Evolutionary conservation across 2,113 vertebrate genomes (phyloP).

Genomic region (Pterophyllum scalare): DNA sequence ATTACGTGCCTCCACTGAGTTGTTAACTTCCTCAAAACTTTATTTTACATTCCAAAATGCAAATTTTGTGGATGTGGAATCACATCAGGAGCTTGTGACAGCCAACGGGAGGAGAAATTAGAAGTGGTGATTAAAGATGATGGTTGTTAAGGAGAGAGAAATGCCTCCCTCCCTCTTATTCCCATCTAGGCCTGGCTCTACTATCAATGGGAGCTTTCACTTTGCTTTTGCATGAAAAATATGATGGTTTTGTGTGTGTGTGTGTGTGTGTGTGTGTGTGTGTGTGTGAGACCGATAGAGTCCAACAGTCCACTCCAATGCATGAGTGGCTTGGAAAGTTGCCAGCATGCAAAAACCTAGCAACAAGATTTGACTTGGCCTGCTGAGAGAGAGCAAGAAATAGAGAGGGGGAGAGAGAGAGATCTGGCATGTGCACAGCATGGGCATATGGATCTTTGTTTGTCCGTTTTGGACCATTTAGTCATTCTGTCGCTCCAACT

Average conservation of each 20-base stretch:
- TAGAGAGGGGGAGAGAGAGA: not conserved
- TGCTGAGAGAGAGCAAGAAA: conserved; percentile 38
- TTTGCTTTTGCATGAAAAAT: conserved; percentile 73
- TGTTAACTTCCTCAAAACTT: conserved; percentile 40
- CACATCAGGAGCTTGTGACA: conserved; percentile 47
- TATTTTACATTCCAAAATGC: conserved; percentile 35
- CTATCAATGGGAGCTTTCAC: conserved; percentile 68
- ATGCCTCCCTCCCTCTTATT: conserved; percentile 44
- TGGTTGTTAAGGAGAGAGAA: conserved; percentile 70
- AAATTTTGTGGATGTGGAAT: conserved; percentile 14
- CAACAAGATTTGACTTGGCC: conserved; percentile 79
- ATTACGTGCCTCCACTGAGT: not conserved
- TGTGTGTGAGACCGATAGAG: conserved; percentile 30
- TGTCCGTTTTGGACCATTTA: conserved; percentile 78
- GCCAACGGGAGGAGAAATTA: conserved; percentile 65
- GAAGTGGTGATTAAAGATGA: conserved; percentile 77
- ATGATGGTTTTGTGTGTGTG: conserved; percentile 63
- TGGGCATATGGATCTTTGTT: conserved; percentile 81
- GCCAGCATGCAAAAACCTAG: conserved; percentile 79
- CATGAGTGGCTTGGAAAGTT: conserved; percentile 74
- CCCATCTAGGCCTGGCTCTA: conserved; percentile 27
- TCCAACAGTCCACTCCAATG: conserved; percentile 77
- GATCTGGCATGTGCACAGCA: conserved; percentile 68
- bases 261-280: conserved; percentile 24
- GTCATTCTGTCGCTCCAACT: conserved; percentile 79